Evolutionary conservation across 1,140 invertebrate species (phyloP).

Genomic region (Fopius arisanus): DNA sequence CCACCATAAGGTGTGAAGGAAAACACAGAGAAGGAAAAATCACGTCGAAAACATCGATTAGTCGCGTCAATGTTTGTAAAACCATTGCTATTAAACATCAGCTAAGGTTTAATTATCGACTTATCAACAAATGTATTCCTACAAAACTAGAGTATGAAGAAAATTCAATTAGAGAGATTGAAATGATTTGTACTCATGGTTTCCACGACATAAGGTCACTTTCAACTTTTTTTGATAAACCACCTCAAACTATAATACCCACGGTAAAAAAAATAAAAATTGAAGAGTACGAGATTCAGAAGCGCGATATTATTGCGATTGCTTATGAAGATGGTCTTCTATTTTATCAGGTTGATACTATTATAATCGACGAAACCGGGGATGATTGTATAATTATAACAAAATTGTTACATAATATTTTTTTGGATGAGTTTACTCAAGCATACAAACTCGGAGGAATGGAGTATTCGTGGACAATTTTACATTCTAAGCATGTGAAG

Average conservation of each 20-base stretch:
- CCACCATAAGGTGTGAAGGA: conserved; percentile 27
- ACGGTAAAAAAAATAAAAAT: not conserved
- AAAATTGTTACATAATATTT: not conserved
- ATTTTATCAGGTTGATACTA: not conserved
- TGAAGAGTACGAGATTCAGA: not conserved
- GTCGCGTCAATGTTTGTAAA: conserved; percentile 27
- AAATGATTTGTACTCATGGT: too few relatives aligned
- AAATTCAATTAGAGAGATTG: not conserved
- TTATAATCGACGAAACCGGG: not conserved
- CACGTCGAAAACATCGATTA: not conserved
- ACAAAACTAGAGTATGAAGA: not conserved
- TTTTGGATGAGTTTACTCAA: not conserved
- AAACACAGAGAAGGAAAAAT: conserved; percentile 30
- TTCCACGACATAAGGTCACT: too few relatives aligned
- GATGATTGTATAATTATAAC: not conserved
- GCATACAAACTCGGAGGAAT: not conserved
- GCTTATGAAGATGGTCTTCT: not conserved
- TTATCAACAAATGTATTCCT: not conserved
- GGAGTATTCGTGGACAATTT: not conserved
- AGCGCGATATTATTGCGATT: not conserved
- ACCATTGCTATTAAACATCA: conserved; percentile 34
- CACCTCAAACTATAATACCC: not conserved
- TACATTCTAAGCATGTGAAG: not conserved
- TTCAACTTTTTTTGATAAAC: not conserved
- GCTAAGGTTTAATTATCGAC: conserved; percentile 26